Percentiles rank a stretch among this genome's conserved stretches.
These are phyloP conservation scores for Atrina japonica DNA, from an alignment of 2,888 invertebrate genomes.

Conservation along the genomic window DNA sequence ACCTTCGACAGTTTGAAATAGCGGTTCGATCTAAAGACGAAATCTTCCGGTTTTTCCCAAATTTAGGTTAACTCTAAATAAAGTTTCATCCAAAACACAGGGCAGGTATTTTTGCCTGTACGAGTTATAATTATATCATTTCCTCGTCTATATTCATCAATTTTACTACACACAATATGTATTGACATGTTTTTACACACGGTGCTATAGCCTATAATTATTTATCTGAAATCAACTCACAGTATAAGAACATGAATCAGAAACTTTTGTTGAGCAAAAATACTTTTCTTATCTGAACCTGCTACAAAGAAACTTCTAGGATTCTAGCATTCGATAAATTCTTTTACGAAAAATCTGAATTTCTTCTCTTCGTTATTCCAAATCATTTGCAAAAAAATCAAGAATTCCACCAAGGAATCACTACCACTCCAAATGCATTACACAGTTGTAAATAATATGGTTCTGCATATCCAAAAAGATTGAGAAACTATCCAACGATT, in stretches of 20 bases:
- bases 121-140: slow-evolving; percentile 22
- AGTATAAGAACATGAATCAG: no score
- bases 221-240: no score
- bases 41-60: neutral
- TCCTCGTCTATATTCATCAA: slow-evolving; percentile 27
- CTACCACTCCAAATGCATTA: slow-evolving; percentile 2
- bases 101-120: slow-evolving; percentile 11
- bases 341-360: slow-evolving; percentile 7
- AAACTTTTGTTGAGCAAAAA: slow-evolving; percentile 8
- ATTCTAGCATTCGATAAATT: slow-evolving; percentile 18
- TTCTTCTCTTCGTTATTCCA: neutral
- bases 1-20: slow-evolving; percentile 3
- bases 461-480: neutral
- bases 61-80: slow-evolving; percentile 6
- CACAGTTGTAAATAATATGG: slow-evolving; percentile 10
- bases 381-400: slow-evolving; percentile 24
- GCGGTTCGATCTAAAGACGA: slow-evolving; percentile 11
- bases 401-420: slow-evolving; percentile 24
- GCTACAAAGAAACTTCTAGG: slow-evolving; percentile 13
- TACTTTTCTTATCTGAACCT: slow-evolving; percentile 22
- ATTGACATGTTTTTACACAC: neutral
- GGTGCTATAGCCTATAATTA: no score
- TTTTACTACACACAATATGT: slow-evolving; percentile 14
- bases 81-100: slow-evolving; percentile 10
- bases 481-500: slow-evolving; percentile 7